phyloP scores from a whole-genome alignment of 2,888 invertebrate species.

The Allophyes oxyacanthae region DNA sequence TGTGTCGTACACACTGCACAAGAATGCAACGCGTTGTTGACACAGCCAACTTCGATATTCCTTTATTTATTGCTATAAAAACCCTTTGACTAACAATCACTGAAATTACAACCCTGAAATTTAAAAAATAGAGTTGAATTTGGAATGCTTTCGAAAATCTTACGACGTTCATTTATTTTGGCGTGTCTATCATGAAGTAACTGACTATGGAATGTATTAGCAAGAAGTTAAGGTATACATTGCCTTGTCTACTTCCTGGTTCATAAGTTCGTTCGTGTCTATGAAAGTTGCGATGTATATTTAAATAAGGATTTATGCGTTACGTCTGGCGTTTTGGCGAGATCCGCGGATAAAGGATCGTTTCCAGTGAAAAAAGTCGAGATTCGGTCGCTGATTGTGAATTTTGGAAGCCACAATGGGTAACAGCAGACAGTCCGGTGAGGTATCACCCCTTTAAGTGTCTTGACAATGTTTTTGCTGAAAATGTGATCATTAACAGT shows the following conservation, averaged over 20 bases:
- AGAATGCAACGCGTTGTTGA: constrained; percentile 89
- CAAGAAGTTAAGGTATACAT: constrained; percentile 53
- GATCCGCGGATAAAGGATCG: constrained; percentile 85
- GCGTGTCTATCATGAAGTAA: constrained; percentile 42
- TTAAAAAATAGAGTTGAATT: constrained; percentile 11
- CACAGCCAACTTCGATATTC: constrained; percentile 89
- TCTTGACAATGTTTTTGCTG: constrained; percentile 54
- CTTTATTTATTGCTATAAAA: constrained; percentile 89
- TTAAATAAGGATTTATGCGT: constrained; percentile 89
- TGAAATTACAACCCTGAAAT: constrained; percentile 51
- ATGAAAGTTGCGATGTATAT: constrained; percentile 75
- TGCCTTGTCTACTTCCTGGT: constrained; percentile 42
- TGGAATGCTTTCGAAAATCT: constrained; percentile 39
- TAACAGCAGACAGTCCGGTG: constrained; percentile 61
- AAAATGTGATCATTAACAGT: constrained; percentile 55
- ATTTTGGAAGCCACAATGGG: constrained; percentile 75
- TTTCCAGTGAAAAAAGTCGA: constrained; percentile 75
- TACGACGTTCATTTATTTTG: constrained; percentile 60
- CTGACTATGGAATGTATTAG: constrained; percentile 60
- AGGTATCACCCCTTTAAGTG: constrained; percentile 67
- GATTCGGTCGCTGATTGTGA: constrained; percentile 72
- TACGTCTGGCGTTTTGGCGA: constrained; percentile 88
- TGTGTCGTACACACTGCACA: constrained; percentile 82
- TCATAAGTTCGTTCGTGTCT: constrained; percentile 60
- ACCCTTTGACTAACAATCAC: constrained; percentile 66